Percentiles rank a stretch among this genome's conserved stretches.
Conservation (phyloP, 1,140 invertebrate genomes). For the Coboldia fuscipes region DNA sequence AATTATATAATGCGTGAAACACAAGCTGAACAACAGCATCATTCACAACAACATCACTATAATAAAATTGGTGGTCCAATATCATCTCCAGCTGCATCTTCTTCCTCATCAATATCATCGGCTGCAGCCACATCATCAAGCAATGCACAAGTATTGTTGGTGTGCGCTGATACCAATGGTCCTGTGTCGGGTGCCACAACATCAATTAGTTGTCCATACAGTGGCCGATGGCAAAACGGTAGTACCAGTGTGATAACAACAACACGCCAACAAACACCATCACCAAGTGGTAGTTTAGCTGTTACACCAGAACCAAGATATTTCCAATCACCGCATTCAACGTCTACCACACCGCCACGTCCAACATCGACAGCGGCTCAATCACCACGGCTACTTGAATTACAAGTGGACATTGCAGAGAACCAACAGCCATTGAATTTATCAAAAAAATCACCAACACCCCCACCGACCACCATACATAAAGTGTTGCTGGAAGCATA, state of each 20-base stretch:
- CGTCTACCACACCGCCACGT: conserved; percentile 28
- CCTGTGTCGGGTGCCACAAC: conserved; percentile 12
- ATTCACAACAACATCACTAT: not conserved
- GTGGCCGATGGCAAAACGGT: conserved; percentile 13
- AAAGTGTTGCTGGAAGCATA: too few relatives aligned
- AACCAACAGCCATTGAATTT: conserved; percentile 67
- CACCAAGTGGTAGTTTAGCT: conserved; percentile 12
- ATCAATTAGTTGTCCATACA: conserved; percentile 17
- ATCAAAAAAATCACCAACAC: conserved; percentile 70
- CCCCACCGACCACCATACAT: conserved; percentile 45
- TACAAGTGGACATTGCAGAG: conserved; percentile 61
- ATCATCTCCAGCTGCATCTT: not conserved
- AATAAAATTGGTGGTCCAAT: conserved; percentile 11
- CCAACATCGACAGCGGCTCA: conserved; percentile 18
- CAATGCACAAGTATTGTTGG: conserved; percentile 8
- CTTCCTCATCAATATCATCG: conserved; percentile 3
- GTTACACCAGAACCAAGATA: conserved; percentile 8
- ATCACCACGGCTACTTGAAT: conserved; percentile 29
- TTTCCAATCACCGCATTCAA: conserved; percentile 22
- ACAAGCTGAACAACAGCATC: not conserved
- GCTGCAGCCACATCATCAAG: conserved; percentile 4
- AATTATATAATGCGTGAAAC: conserved; percentile 65
- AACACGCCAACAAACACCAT: conserved; percentile 18
- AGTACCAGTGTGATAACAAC: conserved; percentile 24
- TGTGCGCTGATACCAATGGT: conserved; percentile 6